phyloP scores from a whole-genome alignment of 2,888 invertebrate species.

The Smittia aterrima region DNA sequence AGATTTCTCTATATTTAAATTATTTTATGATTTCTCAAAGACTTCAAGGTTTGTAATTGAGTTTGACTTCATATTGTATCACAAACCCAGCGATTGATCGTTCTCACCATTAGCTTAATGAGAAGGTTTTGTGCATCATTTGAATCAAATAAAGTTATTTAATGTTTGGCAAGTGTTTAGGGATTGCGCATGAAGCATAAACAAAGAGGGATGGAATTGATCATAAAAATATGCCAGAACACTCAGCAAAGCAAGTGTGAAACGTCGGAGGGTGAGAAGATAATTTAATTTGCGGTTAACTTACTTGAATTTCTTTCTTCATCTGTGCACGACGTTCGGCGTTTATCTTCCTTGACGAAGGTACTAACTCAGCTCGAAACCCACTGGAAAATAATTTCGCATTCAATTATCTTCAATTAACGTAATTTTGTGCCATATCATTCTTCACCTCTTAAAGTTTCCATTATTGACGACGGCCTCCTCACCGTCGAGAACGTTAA shows the following conservation, averaged over 20 bases:
- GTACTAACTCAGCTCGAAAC: conserved; percentile 80
- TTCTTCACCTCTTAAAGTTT: conserved; percentile 36
- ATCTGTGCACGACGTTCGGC: conserved; percentile 48
- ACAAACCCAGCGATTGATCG: not conserved
- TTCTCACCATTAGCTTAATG: conserved; percentile 2
- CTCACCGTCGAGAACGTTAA: conserved; percentile 84
- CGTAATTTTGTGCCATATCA: not conserved
- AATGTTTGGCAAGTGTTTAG: conserved; percentile 30
- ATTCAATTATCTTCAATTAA: not conserved
- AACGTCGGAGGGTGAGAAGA: not conserved
- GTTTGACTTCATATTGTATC: not conserved
- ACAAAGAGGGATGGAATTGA: conserved; percentile 20
- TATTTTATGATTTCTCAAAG: no score
- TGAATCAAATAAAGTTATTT: conserved; percentile 29
- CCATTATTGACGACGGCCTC: conserved; percentile 61
- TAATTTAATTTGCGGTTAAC: conserved; percentile 24
- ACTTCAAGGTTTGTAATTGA: no score
- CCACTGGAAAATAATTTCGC: conserved; percentile 56
- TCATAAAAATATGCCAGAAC: conserved; percentile 36
- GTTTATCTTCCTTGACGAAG: conserved; percentile 53
- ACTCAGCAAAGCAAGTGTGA: not conserved
- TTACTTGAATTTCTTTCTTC: conserved; percentile 49
- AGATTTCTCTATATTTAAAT: not conserved
- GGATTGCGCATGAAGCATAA: conserved; percentile 16
- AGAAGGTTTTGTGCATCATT: not conserved